These are phyloP conservation scores for Pristionchus exspectatus DNA, from an alignment of 2,888 invertebrate genomes.

Conservation along the genomic window DNA sequence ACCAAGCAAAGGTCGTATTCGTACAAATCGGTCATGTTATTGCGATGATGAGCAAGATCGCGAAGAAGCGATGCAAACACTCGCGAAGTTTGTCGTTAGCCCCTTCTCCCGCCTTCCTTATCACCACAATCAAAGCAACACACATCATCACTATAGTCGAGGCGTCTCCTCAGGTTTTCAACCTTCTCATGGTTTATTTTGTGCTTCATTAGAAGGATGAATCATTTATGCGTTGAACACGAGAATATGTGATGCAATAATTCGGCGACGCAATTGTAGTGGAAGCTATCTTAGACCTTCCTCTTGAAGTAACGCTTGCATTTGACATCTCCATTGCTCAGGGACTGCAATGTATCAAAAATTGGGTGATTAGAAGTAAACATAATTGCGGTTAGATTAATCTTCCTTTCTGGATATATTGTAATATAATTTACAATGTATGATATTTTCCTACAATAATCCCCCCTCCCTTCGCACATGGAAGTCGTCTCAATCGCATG, in stretches of 20 bases:
- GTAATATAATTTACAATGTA: no score
- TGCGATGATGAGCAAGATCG: not conserved
- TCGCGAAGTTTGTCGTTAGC: not conserved
- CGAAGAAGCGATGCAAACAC: not conserved
- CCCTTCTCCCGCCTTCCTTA: not conserved
- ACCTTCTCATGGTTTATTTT: not conserved
- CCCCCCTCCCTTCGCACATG: no score
- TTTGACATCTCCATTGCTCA: not conserved
- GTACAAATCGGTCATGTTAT: not conserved
- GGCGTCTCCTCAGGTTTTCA: not conserved
- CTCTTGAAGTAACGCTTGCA: slow-evolving; percentile 21
- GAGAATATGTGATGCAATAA: not conserved
- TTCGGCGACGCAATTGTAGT: no score
- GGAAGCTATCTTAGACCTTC: no score
- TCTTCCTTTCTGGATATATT: no score
- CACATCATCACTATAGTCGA: slow-evolving; percentile 12
- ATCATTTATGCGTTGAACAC: not conserved
- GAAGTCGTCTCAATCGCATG: no score
- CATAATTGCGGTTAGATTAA: no score
- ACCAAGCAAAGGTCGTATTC: not conserved
- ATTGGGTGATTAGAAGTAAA: no score
- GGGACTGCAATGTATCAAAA: not conserved
- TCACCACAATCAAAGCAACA: not conserved
- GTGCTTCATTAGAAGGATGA: not conserved
- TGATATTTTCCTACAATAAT: no score